Conservation (phyloP, 1,140 invertebrate genomes). For the Drosophila pseudoananassae region DNA sequence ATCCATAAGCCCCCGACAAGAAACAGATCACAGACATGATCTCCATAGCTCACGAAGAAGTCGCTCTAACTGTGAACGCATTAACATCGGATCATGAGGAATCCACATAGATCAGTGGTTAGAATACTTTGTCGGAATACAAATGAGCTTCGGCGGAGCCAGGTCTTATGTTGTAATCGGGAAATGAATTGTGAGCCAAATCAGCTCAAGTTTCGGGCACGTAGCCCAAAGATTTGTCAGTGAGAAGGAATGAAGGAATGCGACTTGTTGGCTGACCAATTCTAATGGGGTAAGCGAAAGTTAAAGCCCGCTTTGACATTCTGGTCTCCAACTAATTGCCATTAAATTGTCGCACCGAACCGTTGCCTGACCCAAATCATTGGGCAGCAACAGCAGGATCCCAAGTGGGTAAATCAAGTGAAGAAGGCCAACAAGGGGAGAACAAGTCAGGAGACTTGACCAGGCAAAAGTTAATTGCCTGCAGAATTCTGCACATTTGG, state of each 20-base stretch:
- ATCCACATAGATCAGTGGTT: constrained; percentile 46
- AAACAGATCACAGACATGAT: constrained; percentile 54
- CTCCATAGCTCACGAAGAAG: constrained; percentile 48
- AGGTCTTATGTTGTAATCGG: constrained; percentile 36
- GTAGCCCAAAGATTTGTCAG: constrained; percentile 66
- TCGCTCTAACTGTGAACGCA: constrained; percentile 68
- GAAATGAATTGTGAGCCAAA: constrained; percentile 19
- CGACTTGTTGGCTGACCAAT: constrained; percentile 17
- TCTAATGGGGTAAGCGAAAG: constrained; percentile 29
- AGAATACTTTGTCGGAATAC: constrained; percentile 51
- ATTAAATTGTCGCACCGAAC: constrained; percentile 48
- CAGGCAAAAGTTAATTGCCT: constrained; percentile 60
- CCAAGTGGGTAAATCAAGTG: constrained; percentile 13
- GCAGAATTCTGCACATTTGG: constrained; percentile 59
- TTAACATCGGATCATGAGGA: constrained; percentile 54
- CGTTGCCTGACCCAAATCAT: constrained; percentile 55
- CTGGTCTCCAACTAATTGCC: constrained; percentile 45
- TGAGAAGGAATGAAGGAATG: constrained; percentile 5
- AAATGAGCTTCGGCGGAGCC: constrained; percentile 49
- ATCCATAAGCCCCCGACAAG: constrained; percentile 18
- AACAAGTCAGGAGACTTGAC: constrained; percentile 35
- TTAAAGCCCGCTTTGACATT: constrained; percentile 32
- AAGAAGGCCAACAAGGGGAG: constrained; percentile 6
- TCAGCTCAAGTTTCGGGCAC: constrained; percentile 29
- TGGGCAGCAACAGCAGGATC: constrained; percentile 32